These are phyloP conservation scores for Acromyrmex heyeri DNA, from an alignment of 1,140 invertebrate genomes.

Conservation along the genomic window DNA sequence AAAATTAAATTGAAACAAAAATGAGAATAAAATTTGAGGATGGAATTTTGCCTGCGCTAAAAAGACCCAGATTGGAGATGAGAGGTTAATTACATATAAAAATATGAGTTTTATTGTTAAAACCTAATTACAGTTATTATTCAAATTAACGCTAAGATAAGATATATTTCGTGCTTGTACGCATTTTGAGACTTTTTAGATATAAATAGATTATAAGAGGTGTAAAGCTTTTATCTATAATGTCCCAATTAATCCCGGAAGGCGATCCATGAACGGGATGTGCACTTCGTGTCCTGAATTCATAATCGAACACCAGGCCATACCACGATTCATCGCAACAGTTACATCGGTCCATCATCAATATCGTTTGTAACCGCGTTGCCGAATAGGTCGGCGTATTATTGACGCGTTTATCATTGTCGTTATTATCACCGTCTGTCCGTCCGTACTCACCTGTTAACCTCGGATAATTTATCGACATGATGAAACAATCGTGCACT, in stretches of 20 bases:
- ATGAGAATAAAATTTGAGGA: no score
- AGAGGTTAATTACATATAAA: neutral
- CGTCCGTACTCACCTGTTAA: slow-evolving; percentile 76
- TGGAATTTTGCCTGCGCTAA: no score
- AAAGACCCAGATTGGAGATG: no score
- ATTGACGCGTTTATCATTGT: slow-evolving; percentile 74
- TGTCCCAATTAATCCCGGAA: slow-evolving; percentile 25
- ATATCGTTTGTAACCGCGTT: slow-evolving; percentile 29
- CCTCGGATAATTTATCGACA: slow-evolving; percentile 78
- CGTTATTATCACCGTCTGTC: slow-evolving; percentile 71
- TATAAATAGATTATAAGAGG: neutral
- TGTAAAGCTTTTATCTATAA: neutral
- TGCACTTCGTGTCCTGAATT: slow-evolving; percentile 24
- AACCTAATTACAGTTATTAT: neutral
- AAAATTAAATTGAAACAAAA: no score
- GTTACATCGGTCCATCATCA: slow-evolving; percentile 23
- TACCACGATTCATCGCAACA: slow-evolving; percentile 16
- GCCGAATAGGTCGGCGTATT: slow-evolving; percentile 61
- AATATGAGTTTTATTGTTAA: neutral
- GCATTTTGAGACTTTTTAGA: neutral
- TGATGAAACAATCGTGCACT: slow-evolving; percentile 71
- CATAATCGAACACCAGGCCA: neutral
- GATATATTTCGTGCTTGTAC: neutral
- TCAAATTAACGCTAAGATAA: neutral
- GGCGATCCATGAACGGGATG: slow-evolving; percentile 9